Conservation (phyloP, 2,797 vertebrate genomes). For the Pitangus sulphuratus region DNA sequence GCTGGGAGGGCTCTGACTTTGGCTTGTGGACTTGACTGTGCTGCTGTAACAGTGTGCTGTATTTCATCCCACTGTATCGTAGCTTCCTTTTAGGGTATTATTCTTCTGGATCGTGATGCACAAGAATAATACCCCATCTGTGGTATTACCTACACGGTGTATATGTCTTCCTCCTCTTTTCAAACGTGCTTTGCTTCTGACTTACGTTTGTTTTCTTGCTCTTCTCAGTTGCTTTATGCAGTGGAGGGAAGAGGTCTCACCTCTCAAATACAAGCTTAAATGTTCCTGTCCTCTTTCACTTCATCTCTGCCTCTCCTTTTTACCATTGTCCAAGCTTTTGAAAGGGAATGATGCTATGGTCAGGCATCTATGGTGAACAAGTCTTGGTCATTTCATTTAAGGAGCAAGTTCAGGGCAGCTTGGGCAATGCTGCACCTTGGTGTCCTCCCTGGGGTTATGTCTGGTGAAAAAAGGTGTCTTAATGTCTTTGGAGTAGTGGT, state of each 20-base stretch:
- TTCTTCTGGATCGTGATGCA: not conserved
- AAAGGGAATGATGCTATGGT: not conserved
- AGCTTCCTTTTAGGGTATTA: not conserved
- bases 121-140: not conserved
- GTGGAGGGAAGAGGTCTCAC: not conserved
- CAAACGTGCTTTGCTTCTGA: not conserved
- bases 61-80: not conserved
- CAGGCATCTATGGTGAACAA: rapidly evolving
- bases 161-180: not conserved
- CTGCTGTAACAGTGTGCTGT: not conserved
- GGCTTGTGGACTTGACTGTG: not conserved
- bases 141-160: rapidly evolving
- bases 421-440: not conserved
- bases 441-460: rapidly evolving
- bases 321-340: not conserved
- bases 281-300: not conserved
- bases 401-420: not conserved
- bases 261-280: not conserved
- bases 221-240: not conserved
- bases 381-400: not conserved
- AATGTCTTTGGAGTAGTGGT: not conserved
- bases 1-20: conserved; percentile 51
- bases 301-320: not conserved
- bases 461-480: not conserved
- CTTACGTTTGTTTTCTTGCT: not conserved